Percentiles rank a stretch among this genome's conserved stretches.
phyloP scores from a whole-genome alignment of 2,797 vertebrate genomes.

The Myotis vivesi region DNA sequence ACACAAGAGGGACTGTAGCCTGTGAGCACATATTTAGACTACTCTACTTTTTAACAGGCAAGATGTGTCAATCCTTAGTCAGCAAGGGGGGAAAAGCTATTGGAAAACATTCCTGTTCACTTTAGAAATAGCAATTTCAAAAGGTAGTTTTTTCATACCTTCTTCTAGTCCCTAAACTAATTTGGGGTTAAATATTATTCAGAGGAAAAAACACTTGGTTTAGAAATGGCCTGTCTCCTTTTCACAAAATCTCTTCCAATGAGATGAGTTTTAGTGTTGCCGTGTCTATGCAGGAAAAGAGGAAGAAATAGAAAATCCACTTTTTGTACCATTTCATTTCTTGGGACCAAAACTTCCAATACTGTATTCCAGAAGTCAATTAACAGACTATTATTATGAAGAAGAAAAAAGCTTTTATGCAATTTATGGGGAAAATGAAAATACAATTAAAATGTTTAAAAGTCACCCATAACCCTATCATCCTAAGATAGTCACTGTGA shows the following conservation, averaged over 20 bases:
- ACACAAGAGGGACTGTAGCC: not conserved
- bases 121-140: constrained; percentile 57
- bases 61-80: not conserved
- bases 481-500: not conserved
- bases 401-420: not conserved
- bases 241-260: constrained; percentile 58
- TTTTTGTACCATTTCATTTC: not conserved
- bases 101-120: not conserved
- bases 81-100: not conserved
- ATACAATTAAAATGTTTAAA: not conserved
- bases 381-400: not conserved
- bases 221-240: constrained; percentile 56
- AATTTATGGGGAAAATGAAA: not conserved
- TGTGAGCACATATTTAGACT: not conserved
- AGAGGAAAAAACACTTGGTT: constrained; percentile 52
- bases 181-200: constrained; percentile 52
- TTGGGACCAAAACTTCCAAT: not conserved
- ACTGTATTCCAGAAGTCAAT: constrained; percentile 18
- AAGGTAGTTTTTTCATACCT: constrained; percentile 2
- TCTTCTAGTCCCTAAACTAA: not conserved
- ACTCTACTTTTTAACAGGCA: not conserved
- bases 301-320: constrained; percentile 33
- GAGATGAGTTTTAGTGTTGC: constrained; percentile 35
- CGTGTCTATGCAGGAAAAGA: not conserved
- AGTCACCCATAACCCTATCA: not conserved